Conservation (phyloP, 1,140 invertebrate genomes). For the Drosophila ficusphila region DNA sequence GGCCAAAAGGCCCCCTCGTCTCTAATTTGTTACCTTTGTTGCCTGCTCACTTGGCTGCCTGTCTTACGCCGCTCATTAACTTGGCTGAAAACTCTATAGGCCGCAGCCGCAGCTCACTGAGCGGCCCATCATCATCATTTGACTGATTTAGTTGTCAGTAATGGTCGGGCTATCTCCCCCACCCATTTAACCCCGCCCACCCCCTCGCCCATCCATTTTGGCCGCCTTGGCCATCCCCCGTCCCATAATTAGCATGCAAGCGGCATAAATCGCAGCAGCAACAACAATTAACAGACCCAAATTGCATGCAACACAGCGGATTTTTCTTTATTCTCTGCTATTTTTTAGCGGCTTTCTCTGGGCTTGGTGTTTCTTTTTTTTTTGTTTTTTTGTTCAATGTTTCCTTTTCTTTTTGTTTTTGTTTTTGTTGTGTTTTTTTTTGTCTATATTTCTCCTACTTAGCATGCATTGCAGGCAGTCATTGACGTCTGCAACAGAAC, state of each 20-base stretch:
- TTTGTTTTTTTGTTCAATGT: not conserved
- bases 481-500: constrained; percentile 75
- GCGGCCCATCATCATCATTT: constrained; percentile 43
- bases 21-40: constrained; percentile 8
- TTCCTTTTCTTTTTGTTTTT: not conserved
- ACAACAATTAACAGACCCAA: constrained; percentile 82
- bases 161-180: constrained; percentile 2
- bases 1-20: constrained; percentile 1
- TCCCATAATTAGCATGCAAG: constrained; percentile 78
- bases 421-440: not conserved
- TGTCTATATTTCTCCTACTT: constrained; percentile 50
- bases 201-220: not conserved
- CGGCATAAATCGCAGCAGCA: constrained; percentile 78
- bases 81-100: constrained; percentile 78
- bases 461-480: constrained; percentile 69
- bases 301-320: constrained; percentile 73
- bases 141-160: constrained; percentile 80
- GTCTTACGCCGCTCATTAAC: constrained; percentile 77
- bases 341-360: constrained; percentile 48
- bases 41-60: constrained; percentile 52
- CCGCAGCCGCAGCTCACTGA: not conserved
- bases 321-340: constrained; percentile 6
- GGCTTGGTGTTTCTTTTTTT: not conserved
- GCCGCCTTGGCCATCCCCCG: constrained; percentile 2
- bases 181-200: not conserved